These are phyloP conservation scores for Nephrocerus scutellatus DNA, from an alignment of 2,888 invertebrate species.

Conservation along the genomic window DNA sequence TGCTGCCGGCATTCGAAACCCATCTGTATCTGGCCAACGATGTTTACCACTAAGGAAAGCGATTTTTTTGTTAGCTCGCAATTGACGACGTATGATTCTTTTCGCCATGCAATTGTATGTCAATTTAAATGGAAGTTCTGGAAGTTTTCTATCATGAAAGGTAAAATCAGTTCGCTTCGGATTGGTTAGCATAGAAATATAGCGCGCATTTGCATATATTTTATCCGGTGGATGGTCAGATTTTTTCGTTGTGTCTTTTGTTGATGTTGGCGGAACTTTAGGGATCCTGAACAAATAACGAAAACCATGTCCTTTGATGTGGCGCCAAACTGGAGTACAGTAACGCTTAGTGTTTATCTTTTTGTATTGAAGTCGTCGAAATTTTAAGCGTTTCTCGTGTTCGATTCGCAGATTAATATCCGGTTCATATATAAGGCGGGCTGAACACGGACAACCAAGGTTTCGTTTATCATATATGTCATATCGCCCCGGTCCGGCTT, in stretches of 20 bases:
- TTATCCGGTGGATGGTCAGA: conserved; percentile 21
- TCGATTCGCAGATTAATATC: conserved; percentile 30
- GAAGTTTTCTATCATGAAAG: no score
- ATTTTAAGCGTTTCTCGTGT: conserved; percentile 32
- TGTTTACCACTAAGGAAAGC: conserved; percentile 39
- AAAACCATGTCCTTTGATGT: conserved; percentile 34
- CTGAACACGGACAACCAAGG: conserved; percentile 27
- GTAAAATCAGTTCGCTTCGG: conserved; percentile 28
- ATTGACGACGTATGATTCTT: conserved; percentile 29
- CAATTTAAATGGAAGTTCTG: conserved; percentile 9
- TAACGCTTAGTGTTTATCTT: conserved; percentile 20
- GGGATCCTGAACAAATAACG: conserved; percentile 27
- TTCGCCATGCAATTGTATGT: conserved; percentile 35
- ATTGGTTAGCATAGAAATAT: conserved; percentile 33
- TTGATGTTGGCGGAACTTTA: conserved; percentile 2
- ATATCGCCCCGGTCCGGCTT: conserved; percentile 38
- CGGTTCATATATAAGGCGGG: conserved; percentile 24
- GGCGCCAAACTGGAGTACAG: conserved; percentile 32
- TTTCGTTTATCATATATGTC: conserved; percentile 28
- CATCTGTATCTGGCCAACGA: conserved; percentile 32
- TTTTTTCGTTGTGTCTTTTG: conserved; percentile 24
- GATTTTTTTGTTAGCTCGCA: conserved; percentile 38
- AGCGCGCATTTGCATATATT: conserved; percentile 33
- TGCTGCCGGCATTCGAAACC: conserved; percentile 22
- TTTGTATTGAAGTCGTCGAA: conserved; percentile 30